A percentile compares a stretch with the other conserved stretches of the same genome.
These are phyloP conservation scores for Rhineura floridana DNA, from an alignment of 2,113 vertebrate genomes.

Conservation along the genomic window DNA sequence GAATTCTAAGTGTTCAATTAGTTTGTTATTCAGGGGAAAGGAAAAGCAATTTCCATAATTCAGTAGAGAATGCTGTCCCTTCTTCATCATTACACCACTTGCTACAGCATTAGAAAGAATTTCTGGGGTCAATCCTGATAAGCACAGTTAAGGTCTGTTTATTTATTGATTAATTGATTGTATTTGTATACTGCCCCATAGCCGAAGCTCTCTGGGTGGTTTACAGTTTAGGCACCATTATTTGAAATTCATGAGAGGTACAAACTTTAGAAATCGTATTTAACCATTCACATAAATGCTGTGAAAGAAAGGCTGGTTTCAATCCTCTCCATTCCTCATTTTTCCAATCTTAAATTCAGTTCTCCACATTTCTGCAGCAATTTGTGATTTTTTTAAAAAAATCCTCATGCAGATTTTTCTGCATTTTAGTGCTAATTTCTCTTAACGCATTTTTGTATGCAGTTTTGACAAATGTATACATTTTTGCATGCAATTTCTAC, in stretches of 20 bases:
- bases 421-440: too few species aligned
- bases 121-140: not conserved
- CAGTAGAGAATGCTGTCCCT: not conserved
- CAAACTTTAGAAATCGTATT: not conserved
- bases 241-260: not conserved
- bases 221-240: not conserved
- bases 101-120: not conserved
- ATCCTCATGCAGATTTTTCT: too few species aligned
- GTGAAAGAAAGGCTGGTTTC: conserved; percentile 24
- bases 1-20: not conserved
- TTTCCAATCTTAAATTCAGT: too few species aligned
- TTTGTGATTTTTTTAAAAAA: too few species aligned
- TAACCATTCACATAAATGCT: not conserved
- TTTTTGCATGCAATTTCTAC: too few species aligned
- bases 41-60: not conserved
- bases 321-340: too few species aligned
- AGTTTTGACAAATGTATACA: too few species aligned
- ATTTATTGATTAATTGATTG: too few species aligned
- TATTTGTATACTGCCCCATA: too few species aligned
- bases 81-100: not conserved
- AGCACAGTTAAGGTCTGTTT: not conserved
- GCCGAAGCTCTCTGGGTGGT: too few species aligned
- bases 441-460: too few species aligned
- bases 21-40: not conserved
- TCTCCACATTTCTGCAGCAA: too few species aligned